These are phyloP conservation scores for Bhutanitis thaidina DNA, from an alignment of 2,888 invertebrate genomes.

Conservation along the genomic window DNA sequence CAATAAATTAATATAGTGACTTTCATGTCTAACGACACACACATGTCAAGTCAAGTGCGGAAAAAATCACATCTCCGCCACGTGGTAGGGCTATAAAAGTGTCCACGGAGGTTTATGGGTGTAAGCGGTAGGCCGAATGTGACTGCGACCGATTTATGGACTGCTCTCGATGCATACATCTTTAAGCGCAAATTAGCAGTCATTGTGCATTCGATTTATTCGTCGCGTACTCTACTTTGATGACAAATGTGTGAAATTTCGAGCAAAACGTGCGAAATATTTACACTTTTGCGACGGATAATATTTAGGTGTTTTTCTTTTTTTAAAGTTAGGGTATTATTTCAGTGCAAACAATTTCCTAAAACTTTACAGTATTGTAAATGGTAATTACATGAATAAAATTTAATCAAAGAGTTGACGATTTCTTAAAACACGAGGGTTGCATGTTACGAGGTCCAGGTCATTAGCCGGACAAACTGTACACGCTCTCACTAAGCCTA, in stretches of 20 bases:
- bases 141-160: conserved; percentile 73
- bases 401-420: too few relatives aligned
- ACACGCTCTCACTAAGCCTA: too few relatives aligned
- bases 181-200: conserved; percentile 78
- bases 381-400: too few relatives aligned
- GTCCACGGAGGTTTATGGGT: conserved; percentile 75
- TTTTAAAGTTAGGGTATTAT: too few relatives aligned
- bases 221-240: conserved; percentile 48
- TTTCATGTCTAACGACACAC: conserved; percentile 54
- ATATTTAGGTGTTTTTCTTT: background rate
- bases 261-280: conserved; percentile 34
- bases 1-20: conserved; percentile 70
- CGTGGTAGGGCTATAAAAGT: conserved; percentile 78
- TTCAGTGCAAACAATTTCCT: too few relatives aligned
- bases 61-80: conserved; percentile 69
- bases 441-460: too few relatives aligned
- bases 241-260: conserved; percentile 71
- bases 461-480: too few relatives aligned
- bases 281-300: conserved; percentile 20
- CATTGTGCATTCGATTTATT: conserved; percentile 75
- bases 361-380: too few relatives aligned
- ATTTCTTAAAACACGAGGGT: too few relatives aligned
- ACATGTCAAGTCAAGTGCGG: conserved; percentile 73
- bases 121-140: conserved; percentile 76
- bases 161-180: conserved; percentile 68